Evolutionary conservation across 2,113 vertebrate species (phyloP).

Genomic region (Hepsetus odoe): DNA sequence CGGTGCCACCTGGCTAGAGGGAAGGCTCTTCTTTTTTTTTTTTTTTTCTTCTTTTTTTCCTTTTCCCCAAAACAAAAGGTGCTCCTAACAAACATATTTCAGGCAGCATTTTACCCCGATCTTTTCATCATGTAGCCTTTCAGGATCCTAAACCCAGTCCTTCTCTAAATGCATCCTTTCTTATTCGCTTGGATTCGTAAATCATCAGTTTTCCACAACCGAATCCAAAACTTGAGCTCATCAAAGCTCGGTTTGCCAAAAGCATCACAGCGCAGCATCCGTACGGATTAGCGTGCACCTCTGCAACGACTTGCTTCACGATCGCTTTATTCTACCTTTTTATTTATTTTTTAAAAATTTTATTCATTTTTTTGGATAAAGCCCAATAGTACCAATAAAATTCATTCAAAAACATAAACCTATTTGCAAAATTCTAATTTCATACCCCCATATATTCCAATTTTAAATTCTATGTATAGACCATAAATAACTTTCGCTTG

Average conservation of each 20-base stretch:
- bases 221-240: not conserved
- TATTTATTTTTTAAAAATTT: too few species aligned
- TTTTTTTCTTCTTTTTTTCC: slow-evolving; percentile 61
- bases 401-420: slow-evolving; percentile 8
- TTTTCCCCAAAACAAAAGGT: slow-evolving; percentile 80
- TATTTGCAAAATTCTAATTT: slow-evolving; percentile 10
- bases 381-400: not conserved
- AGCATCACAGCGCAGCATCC: not conserved
- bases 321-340: too few species aligned
- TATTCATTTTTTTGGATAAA: not conserved
- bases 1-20: slow-evolving; percentile 85
- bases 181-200: slow-evolving; percentile 6
- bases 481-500: slow-evolving; percentile 38
- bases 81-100: slow-evolving; percentile 75
- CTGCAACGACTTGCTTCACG: not conserved
- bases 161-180: slow-evolving; percentile 34
- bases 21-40: slow-evolving; percentile 84
- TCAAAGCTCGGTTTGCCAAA: not conserved
- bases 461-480: slow-evolving; percentile 30
- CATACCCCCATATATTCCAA: not conserved
- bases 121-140: slow-evolving; percentile 26
- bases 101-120: slow-evolving; percentile 87
- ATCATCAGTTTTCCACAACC: not conserved
- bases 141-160: slow-evolving; percentile 15
- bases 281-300: not conserved